Evolutionary conservation across 2,888 invertebrate species (phyloP).

Genomic region (Melitaea athalia): DNA sequence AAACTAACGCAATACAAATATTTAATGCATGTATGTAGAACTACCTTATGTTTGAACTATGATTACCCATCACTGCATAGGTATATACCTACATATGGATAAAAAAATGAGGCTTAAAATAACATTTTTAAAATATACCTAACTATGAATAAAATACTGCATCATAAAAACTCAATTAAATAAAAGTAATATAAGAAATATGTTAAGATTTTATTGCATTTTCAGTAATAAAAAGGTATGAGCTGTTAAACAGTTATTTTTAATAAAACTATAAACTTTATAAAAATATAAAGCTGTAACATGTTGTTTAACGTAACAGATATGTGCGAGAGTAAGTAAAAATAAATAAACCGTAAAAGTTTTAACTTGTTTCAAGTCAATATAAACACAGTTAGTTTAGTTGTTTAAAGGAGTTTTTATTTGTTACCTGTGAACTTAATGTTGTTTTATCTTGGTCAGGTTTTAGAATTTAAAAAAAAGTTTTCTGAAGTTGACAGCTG

Average conservation of each 20-base stretch:
- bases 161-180: not conserved
- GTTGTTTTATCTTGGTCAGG: not conserved
- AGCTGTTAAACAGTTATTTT: constrained; percentile 10
- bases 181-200: not conserved
- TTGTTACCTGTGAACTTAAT: not conserved
- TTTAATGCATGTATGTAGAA: too few relatives aligned
- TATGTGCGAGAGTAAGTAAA: constrained; percentile 16
- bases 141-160: not conserved
- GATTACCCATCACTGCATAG: too few relatives aligned
- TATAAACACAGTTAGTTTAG: constrained; percentile 17
- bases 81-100: not conserved
- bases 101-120: not conserved
- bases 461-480: not conserved
- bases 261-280: constrained; percentile 21
- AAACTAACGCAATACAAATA: too few relatives aligned
- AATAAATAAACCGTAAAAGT: constrained; percentile 26
- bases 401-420: constrained; percentile 3
- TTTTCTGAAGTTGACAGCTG: not conserved
- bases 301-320: constrained; percentile 8
- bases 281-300: constrained; percentile 2
- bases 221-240: not conserved
- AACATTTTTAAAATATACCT: not conserved
- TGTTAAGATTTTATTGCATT: not conserved
- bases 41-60: too few relatives aligned
- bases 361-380: constrained; percentile 19